Conservation (phyloP, 2,797 vertebrate genomes). For the Champsocephalus esox region DNA sequence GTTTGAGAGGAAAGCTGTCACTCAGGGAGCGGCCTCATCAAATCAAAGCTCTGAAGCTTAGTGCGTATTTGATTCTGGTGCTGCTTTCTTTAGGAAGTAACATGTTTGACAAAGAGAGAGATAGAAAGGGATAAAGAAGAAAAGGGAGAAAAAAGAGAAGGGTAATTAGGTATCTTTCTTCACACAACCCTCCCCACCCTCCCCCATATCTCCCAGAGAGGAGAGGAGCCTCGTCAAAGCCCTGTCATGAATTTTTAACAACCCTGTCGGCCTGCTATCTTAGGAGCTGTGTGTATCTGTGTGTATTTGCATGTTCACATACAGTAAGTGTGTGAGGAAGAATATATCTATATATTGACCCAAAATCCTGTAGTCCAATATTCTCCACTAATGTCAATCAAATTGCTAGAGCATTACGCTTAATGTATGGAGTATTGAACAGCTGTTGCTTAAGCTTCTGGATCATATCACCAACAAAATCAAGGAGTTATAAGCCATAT, state of each 20-base stretch:
- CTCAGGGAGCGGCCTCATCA: constrained; percentile 43
- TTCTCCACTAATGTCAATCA: constrained; percentile 26
- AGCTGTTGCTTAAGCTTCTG: constrained; percentile 16
- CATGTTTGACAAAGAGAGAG: constrained; percentile 49
- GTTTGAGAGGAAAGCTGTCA: constrained; percentile 59
- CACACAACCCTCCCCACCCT: constrained; percentile 31
- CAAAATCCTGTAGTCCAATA: constrained; percentile 1
- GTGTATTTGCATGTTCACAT: constrained; percentile 46
- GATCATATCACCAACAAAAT: constrained; percentile 27
- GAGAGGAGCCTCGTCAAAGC: constrained; percentile 77
- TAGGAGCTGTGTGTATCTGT: constrained; percentile 42
- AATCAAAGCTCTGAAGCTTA: constrained; percentile 41
- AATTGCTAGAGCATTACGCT: constrained; percentile 21
- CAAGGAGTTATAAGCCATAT: constrained; percentile 36
- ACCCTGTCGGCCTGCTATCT: constrained; percentile 67
- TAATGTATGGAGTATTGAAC: constrained; percentile 27
- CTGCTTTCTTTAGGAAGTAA: constrained; percentile 34
- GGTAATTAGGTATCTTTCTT: constrained; percentile 72
- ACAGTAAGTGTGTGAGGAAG: constrained; percentile 10
- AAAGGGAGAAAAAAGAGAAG: constrained; percentile 26
- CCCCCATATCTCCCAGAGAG: constrained; percentile 68
- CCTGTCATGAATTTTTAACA: constrained; percentile 83
- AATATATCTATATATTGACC: constrained; percentile 21
- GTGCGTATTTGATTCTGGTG: constrained; percentile 22
- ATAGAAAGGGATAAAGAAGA: constrained; percentile 28